Base-by-base conservation (phyloP, 2,888 invertebrate species). In the Therioaphis trifolii region DNA sequence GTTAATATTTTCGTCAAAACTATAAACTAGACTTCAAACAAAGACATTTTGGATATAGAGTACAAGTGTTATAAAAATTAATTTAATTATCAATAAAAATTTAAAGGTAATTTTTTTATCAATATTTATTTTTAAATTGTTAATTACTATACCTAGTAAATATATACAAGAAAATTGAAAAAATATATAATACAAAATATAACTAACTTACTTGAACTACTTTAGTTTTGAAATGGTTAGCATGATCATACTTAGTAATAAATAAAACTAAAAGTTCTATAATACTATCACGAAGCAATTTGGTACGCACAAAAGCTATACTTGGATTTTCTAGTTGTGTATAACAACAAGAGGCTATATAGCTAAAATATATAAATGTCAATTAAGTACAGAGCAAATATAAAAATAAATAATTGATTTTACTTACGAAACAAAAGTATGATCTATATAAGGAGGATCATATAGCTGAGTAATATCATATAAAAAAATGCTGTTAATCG, bases 241-340 rank as follows among this genome's bases (percentile, higher is more conserved):
- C 94, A 89, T 97, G 95, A 88, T 94, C 95, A 88, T 95, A 96
- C 76, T 92, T 92, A 88, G 94, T 95, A 27, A 96, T 92, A 68
- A 96, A 91, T 3, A 92, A 91, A 18, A 95, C 96, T 84, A 97
- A 90, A 58, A 96, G 92, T 90, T 95, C 93, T 87, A 93, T 93
- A 7, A 96, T 91, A 18, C 93, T 93, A 86, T 93, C 93, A 85
- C 92, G 90, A 0, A 91, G 90, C 71, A 91, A 89, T 86, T 93
- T 94, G 86, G 92, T 89, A 61, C 92, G 88, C 89, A 87, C 88
- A 72, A 86, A 86, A 43, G 92, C 87, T 89, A 92, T 88, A 89
- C 88, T 90, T 72, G 91, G 91, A 86, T 92, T 91, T 87, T 93
- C 93, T 72, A 94, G 88, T 68, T 92, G 91, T 88, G 93, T 93